Conservation (phyloP, 2,888 invertebrate genomes). For the Sinopyrophorus schimmeli region DNA sequence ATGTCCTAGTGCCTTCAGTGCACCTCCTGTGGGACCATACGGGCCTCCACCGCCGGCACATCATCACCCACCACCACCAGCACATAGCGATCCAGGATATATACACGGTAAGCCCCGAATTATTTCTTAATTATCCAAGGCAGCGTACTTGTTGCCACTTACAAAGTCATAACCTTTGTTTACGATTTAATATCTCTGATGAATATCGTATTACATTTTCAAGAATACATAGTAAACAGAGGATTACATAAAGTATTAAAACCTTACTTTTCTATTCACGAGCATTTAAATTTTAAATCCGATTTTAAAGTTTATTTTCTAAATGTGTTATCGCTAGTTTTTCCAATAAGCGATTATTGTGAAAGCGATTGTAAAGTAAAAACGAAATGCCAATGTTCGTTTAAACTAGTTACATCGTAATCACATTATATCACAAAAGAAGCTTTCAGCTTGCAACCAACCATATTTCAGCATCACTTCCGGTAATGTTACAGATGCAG, state of each 20-base stretch:
- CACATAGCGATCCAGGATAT: conserved; percentile 47
- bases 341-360: no score
- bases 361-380: conserved; percentile 5
- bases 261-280: no score
- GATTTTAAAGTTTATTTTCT: no score
- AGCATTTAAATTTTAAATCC: no score
- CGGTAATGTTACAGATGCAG: conserved; percentile 18
- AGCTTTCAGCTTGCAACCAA: conserved; percentile 18
- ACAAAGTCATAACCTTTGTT: no score
- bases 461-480: conserved; percentile 21
- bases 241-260: no score
- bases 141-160: no score
- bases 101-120: conserved; percentile 50
- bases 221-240: not conserved
- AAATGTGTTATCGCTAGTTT: no score
- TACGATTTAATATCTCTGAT: no score
- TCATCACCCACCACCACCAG: conserved; percentile 48
- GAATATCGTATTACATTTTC: no score
- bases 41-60: conserved; percentile 45
- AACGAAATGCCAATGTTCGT: conserved; percentile 11
- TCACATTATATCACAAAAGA: conserved; percentile 22
- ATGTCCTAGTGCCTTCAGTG: conserved; percentile 66
- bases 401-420: conserved; percentile 19
- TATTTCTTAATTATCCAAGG: no score
- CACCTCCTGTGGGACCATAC: conserved; percentile 54